Evolutionary conservation across 2,888 invertebrate species (phyloP), one percentile per base, ranked within the genome.

Genomic region (Synanthedon vespiformis): DNA sequence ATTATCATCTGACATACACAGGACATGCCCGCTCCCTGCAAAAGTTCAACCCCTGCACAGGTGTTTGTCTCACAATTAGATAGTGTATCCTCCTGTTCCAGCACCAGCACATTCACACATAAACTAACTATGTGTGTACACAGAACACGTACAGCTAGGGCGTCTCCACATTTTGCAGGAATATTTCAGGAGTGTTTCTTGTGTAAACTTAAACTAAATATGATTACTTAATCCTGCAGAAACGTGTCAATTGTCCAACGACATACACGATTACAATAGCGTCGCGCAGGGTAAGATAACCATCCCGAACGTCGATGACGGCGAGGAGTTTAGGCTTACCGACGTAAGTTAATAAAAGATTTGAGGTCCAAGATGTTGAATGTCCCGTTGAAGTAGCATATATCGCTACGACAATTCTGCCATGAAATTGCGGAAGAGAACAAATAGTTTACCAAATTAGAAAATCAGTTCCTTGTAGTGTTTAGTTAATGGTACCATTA

Each of bases 241-340:
- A 0, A 90, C 88, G 77, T 94, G 96, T 90, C 72, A 90, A 68
- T 92, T 98, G 76, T 91, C 91, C 71, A 91, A 96, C 85, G 93
- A 97, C 90, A 93, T 97, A 89, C 90, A 94, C 90, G 95, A 96
- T 89, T 99, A 98, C 91, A 88, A 90, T 90, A 95, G 93, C 92
- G 95, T 97, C 78, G 90, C 98, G 74, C 98, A 99, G 92, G 99
- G 98, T 90, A 97, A 97, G 91, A 92, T 92, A 79, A 94, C 93
- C 73, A 98, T 99, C 84, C 96, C 98, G 74, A 93, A 92, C 86
- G 93, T 99, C 70, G 97, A 99, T 89, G 99, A 99, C 86, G 92
- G 91, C 75, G 98, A 98, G 88, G 98, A 99, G 92, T 94, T 93
- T 90, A 40, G 58, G 58, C 89, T 95, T 71, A 95, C 95, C 69